Evolutionary conservation across 2,113 vertebrate species (phyloP), one percentile per base, ranked within the genome.

Genomic region (Rhadina sibilatrix): DNA sequence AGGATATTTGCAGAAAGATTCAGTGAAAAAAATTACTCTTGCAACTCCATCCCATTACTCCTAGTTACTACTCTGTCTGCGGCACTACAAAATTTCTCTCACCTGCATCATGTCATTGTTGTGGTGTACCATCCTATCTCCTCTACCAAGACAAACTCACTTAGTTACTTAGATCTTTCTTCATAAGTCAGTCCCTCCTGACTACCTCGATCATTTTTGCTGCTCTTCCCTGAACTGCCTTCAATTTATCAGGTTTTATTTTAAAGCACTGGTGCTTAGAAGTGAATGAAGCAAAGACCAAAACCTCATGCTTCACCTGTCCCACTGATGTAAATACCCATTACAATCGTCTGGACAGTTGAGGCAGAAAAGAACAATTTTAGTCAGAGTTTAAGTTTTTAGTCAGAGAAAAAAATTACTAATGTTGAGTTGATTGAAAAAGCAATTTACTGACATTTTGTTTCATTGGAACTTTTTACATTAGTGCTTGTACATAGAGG

Each of bases 191-290:
- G 2, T 30, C 31, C 11, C 17, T 87, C 31, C 70, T 54, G 60
- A 79, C 56, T 87, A 17, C 52, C 40, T 83, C 3, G 0, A 76
- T 95, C 60, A 31, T 80, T 96, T 93, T 69, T 82, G 40, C 54
- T 90, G 63, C 60, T 94, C 80, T 93, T 93, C 89, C 65, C 46
- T 72, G 80, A 87, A 65, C 18, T 54, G 10, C 30, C 44, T 93
- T 83, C 70, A 92, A 69, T 96, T 95, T 89, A 85, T 94, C 63
- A 90, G 40, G 8, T 10, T 84, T 50, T 71, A 69, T 78, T 70
- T 86, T 33, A 77, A 93, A 94, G 50, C 6, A 37, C 12, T 10
- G 1, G 27, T 72, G 30, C 42, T 80, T 77, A 79, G 77, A 89
- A 94, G 69, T 72, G 20, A 74, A 83, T 57, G 27, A 81, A 87